Evolutionary conservation across 2,113 vertebrate species (phyloP), one percentile per base, ranked within the genome.

Genomic region (Vidua chalybeata): DNA sequence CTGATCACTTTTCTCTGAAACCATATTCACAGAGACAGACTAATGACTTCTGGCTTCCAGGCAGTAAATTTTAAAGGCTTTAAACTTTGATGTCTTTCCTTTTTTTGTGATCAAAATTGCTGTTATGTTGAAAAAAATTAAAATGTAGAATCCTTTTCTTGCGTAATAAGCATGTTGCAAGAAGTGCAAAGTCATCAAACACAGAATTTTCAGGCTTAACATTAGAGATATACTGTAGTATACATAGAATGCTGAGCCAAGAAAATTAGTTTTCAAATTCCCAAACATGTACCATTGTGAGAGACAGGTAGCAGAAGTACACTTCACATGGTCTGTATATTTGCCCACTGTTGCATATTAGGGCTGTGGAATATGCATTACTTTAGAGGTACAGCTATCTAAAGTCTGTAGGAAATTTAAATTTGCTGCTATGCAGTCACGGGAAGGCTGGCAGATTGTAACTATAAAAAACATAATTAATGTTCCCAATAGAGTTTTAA

Each of bases 401-500:
- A 26, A 80, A 90, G 39, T 77, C 79, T 74, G 43, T 84, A 78
- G 52, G 45, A 95, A 93, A 90, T 90, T 90, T 77, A 92, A 96
- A 96, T 94, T 59, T 78, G 24, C 73, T 94, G 39, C 28, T 88
- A 61, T 77, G 41, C 73, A 78, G 89, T 94, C 75, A 90, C 5
- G 1, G 54, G 31, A 93, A 96, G 93, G 85, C 51, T 86, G 77
- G n/a, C 49, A 96, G 76, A 87, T 75, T 6, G 2, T 46, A 91
- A 89, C 80, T 82, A 79, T 87, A 72, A 94, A 95, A 95, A 91
- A 85, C 1, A 22, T 72, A 89, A 93, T 95, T 94, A 95, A 93
- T 84, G 54, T 84, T 93, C 84, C 59, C 69, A 30, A 82, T 80
- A 84, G 67, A 69, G 54, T 84, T 95, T 84, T 91, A 91, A 91